A percentile compares a stretch with the other conserved stretches of the same genome.
Conservation (phyloP, 2,888 invertebrate species). For the Caenorhabditis virilis region DNA sequence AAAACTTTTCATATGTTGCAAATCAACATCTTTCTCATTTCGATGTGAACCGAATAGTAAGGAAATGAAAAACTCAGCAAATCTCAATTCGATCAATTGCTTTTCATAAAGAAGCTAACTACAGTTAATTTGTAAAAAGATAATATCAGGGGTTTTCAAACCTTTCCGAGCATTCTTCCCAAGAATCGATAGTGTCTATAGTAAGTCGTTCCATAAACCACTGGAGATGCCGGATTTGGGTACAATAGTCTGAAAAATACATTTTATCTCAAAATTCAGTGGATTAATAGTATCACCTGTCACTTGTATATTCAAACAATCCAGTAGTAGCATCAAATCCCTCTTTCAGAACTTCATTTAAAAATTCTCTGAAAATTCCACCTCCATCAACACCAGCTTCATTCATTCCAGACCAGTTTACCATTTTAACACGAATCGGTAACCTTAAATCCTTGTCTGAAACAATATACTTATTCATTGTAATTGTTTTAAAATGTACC, state of each 20-base stretch:
- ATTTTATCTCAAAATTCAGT: background rate
- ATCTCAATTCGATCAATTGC: constrained; percentile 87
- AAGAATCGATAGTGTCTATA: constrained; percentile 85
- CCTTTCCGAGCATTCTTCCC: constrained; percentile 90
- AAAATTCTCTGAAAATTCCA: constrained; percentile 88
- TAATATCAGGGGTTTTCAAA: constrained; percentile 68
- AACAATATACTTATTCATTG: background rate
- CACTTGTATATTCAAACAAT: constrained; percentile 75
- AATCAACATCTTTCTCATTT: constrained; percentile 29
- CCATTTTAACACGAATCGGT: constrained; percentile 76
- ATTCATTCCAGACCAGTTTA: constrained; percentile 86
- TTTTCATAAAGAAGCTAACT: constrained; percentile 88
- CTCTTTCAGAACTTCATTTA: constrained; percentile 84
- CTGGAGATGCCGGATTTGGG: constrained; percentile 88
- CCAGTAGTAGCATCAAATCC: constrained; percentile 74
- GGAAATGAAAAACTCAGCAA: constrained; percentile 93
- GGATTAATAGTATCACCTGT: too few species aligned
- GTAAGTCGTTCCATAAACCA: constrained; percentile 69
- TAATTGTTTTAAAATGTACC: background rate
- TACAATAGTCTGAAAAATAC: constrained; percentile 76
- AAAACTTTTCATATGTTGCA: constrained; percentile 48
- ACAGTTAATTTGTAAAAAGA: background rate
- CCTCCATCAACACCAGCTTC: constrained; percentile 98
- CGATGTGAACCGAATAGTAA: constrained; percentile 75
- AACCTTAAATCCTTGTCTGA: constrained; percentile 76